Evolutionary conservation across 2,797 vertebrate genomes (phyloP), one percentile per base, ranked within the genome.

Genomic region (Chaunax sp.): DNA sequence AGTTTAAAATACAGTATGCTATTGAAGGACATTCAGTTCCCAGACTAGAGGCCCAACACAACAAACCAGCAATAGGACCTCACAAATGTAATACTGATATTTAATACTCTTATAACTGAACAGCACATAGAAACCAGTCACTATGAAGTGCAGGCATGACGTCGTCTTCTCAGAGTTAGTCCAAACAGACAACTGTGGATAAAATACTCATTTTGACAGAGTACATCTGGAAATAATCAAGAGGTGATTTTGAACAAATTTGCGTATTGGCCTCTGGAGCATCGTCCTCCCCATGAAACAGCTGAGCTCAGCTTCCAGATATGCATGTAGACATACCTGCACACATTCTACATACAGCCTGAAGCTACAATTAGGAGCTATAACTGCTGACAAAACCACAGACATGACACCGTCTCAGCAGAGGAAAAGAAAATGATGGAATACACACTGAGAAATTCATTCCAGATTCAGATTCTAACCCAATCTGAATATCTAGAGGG

Each of bases 371-470:
- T 51, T 72, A 72, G 78, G 53, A 51, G 60, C 33, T 43, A 50
- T 78, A 82, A 78, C 79, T 83, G 76, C 64, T 65, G 69, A 77
- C 62, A 57, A 81, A 81, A 60, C 65, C 73, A 7, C 52, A 60
- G 74, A 80, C 58, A n/a, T 69, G 66, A 80, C 64, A 43, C 49
- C 5, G 33, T 77, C 66, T 63, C 66, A 61, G 57, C 40, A 55
- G 41, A 68, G 56, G 46, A 62, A 75, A 68, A 30, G 51, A 70
- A 2, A 59, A 72, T 28, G 67, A 70, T 33, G 56, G 44, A 78
- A 80, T 40, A 53, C 61, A 28, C 49, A 50, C 19, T 44, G 14
- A 69, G 33, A 71, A 5, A n/a, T n/a, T n/a, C n/a, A n/a, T n/a
- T n/a, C n/a, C n/a, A n/a, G n/a, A n/a, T n/a, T n/a, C n/a, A n/a